Conservation (phyloP, 2,113 vertebrate species). For the Chaenogobius annularis region DNA sequence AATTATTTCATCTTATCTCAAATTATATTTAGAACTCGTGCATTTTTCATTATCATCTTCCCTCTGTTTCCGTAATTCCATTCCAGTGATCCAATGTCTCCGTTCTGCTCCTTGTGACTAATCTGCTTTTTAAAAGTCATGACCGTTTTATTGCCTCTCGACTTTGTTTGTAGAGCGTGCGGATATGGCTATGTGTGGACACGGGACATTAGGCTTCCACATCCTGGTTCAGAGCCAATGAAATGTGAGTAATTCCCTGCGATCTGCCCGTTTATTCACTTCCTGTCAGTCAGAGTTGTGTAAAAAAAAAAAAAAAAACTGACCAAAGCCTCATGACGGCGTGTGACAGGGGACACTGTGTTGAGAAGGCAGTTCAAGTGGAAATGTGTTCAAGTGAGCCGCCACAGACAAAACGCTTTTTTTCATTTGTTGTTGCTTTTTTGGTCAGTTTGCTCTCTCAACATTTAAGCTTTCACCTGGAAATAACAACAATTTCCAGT, state of each 20-base stretch:
- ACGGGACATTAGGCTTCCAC: neutral
- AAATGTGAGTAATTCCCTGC: slow-evolving; percentile 1
- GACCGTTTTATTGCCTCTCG: neutral
- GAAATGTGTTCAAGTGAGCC: neutral
- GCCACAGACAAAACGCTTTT: neutral
- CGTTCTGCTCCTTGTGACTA: neutral
- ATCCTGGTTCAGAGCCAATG: slow-evolving; percentile 24
- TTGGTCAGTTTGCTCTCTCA: neutral
- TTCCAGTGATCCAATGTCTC: neutral
- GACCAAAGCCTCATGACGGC: slow-evolving; percentile 26
- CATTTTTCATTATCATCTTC: neutral
- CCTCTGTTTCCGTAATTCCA: no score
- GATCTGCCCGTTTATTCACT: slow-evolving; percentile 22
- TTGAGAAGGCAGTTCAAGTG: slow-evolving; percentile 1
- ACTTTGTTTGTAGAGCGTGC: neutral
- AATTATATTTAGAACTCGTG: neutral
- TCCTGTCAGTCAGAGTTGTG: slow-evolving; percentile 33
- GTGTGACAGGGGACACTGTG: slow-evolving; percentile 13
- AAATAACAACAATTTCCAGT: no score
- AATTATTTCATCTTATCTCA: neutral
- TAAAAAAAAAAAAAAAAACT: no score
- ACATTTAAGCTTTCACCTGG: no score
- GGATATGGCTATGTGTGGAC: slow-evolving; percentile 7
- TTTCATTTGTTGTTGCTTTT: neutral
- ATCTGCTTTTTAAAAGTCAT: neutral